Conservation (phyloP, 2,888 invertebrate species). For the Cheiracanthium punctorium region DNA sequence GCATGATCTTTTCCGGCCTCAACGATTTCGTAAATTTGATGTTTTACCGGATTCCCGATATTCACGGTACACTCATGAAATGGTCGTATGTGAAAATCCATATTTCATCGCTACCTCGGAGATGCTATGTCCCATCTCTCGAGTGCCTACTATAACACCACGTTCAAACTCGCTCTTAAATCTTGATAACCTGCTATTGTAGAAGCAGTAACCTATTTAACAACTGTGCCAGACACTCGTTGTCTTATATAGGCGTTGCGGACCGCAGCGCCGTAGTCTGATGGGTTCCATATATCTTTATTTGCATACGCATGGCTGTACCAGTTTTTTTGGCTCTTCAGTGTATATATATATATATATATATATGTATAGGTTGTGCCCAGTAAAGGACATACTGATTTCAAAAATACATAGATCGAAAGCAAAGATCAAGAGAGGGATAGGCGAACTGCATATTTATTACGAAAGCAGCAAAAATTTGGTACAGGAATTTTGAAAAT, state of each 20-base stretch:
- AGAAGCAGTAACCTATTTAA: slow-evolving; percentile 25
- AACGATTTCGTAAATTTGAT: not conserved
- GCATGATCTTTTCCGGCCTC: not conserved
- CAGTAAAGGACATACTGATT: no score
- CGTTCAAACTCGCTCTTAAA: slow-evolving; percentile 26
- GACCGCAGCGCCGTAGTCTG: not conserved
- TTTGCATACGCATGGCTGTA: slow-evolving; percentile 9
- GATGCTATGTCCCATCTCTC: slow-evolving; percentile 19
- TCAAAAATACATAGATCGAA: no score
- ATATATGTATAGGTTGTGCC: no score
- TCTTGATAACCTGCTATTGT: slow-evolving; percentile 20
- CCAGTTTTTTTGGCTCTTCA: slow-evolving; percentile 13
- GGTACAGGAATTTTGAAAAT: no score
- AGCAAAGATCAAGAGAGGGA: no score
- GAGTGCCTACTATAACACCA: slow-evolving; percentile 14
- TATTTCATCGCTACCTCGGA: slow-evolving; percentile 12
- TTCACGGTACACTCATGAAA: slow-evolving; percentile 24
- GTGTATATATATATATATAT: no score
- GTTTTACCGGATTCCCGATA: slow-evolving; percentile 22
- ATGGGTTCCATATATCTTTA: not conserved
- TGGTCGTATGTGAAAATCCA: slow-evolving; percentile 21
- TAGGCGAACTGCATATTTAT: no score
- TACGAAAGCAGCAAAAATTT: no score
- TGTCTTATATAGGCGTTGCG: slow-evolving; percentile 1
- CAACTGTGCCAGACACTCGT: slow-evolving; percentile 8